Base-by-base conservation (phyloP, 2,113 vertebrate genomes). In the Cryptomyrus ogoouensis region DNA sequence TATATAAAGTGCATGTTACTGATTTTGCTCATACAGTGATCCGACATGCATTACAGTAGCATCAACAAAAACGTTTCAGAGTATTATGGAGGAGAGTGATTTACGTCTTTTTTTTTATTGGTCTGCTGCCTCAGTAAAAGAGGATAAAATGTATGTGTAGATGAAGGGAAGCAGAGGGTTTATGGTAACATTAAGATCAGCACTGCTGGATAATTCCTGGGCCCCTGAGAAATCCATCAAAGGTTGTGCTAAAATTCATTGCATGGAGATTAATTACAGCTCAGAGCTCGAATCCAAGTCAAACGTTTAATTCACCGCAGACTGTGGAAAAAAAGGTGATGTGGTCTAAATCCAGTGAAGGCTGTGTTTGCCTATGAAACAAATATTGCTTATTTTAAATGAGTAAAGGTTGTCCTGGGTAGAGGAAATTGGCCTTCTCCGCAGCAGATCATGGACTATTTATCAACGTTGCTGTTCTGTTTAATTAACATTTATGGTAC, bases 221-320 rank as follows among this genome's bases (percentile, higher is more conserved):
- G 21, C 87, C 88, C 44, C 89, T 88, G 90, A 88, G 91, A 92
- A 35, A 88, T 89, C 88, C 84, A 66, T 83, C 89, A 39, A 87
- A 90, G 91, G 90, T 90, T 91, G 92, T 93, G 90, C 62, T 85
- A 88, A 74, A 89, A 50, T 90, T 90, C 92, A 88, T 74, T 90
- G 91, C 90, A 88, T 89, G 74, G 89, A 91, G 91, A 92, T 92
- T 91, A 90, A 90, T 91, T 91, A n/a, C 44, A 89, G 77, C 83
- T 91, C 77, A 90, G 74, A 84, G 62, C 84, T 77, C 7, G 62
- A 91, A 83, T 92, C 91, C 92, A 92, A 92, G 90, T 87, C 92
- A 92, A 93, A 93, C 91, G 92, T 87, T 92, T 91, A 89, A 91
- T 92, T 91, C 83, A 88, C 89, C 90, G 85, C 89, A 87, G 89